These are phyloP conservation scores for Sciurus niger DNA, from an alignment of 2,113 vertebrate species.

Conservation along the genomic window DNA sequence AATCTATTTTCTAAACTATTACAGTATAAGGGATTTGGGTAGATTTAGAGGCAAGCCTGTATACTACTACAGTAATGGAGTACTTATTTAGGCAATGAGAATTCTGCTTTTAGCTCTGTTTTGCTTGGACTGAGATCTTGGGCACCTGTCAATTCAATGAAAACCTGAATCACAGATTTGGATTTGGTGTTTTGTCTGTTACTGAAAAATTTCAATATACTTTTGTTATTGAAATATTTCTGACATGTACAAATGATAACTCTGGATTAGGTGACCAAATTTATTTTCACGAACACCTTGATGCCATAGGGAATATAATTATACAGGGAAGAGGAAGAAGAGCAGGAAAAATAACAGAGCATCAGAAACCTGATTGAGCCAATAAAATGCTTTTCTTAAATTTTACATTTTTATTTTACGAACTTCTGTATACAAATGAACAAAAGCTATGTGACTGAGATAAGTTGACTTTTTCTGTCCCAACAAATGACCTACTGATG, in stretches of 20 bases:
- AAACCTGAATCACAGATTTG: neutral
- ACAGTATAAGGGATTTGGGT: neutral
- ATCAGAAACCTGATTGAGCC: neutral
- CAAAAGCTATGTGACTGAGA: neutral
- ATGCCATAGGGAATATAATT: neutral
- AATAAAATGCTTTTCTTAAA: neutral
- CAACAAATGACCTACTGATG: neutral
- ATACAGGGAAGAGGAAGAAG: neutral
- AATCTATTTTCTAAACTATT: conserved; percentile 1
- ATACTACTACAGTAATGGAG: neutral
- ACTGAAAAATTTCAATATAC: neutral
- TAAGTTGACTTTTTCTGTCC: neutral
- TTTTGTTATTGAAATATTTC: neutral
- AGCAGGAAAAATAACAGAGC: neutral
- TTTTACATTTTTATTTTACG: neutral
- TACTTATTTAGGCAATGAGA: conserved; percentile 27
- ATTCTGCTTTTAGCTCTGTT: neutral
- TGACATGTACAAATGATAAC: neutral
- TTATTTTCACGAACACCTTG: conserved; percentile 20
- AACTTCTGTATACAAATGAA: neutral
- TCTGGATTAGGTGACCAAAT: conserved; percentile 26
- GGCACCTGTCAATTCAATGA: conserved; percentile 21
- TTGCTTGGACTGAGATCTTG: neutral
- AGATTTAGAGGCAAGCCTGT: conserved; percentile 4
- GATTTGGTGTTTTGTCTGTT: neutral